Evolutionary conservation across 2,113 vertebrate genomes (phyloP).

Genomic region (Festucalex cinctus): DNA sequence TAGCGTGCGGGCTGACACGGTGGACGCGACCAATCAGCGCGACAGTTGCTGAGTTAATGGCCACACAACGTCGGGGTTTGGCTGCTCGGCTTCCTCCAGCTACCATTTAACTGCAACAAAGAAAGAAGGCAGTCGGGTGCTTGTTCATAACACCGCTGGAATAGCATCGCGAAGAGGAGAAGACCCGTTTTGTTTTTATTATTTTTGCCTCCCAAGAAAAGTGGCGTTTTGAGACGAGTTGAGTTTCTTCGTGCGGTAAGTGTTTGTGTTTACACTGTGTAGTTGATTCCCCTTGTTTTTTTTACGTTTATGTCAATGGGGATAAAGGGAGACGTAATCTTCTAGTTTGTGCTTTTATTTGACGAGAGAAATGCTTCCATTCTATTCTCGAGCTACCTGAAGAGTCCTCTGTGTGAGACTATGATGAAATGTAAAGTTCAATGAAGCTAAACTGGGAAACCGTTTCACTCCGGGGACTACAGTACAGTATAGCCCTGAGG

Average conservation of each 20-base stretch:
- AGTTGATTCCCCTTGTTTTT: not conserved
- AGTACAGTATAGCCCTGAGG: not conserved
- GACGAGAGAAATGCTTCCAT: not conserved
- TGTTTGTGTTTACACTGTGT: slow-evolving; percentile 46
- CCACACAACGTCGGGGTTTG: slow-evolving; percentile 22
- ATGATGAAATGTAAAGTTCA: not conserved
- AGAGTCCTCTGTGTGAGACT: not conserved
- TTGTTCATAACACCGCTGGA: slow-evolving; percentile 17
- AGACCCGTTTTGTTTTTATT: not conserved
- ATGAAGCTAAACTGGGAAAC: not conserved
- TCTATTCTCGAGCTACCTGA: not conserved
- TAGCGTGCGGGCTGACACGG: slow-evolving; percentile 30
- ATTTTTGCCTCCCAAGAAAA: not conserved
- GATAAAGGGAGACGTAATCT: not conserved
- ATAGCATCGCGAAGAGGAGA: slow-evolving; percentile 12
- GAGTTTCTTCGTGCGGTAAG: slow-evolving; percentile 48
- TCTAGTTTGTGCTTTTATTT: not conserved
- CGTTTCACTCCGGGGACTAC: not conserved
- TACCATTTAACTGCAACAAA: slow-evolving; percentile 57
- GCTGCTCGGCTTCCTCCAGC: slow-evolving; percentile 23
- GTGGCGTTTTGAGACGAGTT: slow-evolving; percentile 18
- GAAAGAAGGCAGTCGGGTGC: slow-evolving; percentile 17
- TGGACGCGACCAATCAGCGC: slow-evolving; percentile 48
- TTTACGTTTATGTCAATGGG: not conserved
- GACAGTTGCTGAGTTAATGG: slow-evolving; percentile 36